A percentile compares a stretch with the other conserved stretches of the same genome.
These are phyloP conservation scores for Nymphalis io DNA, from an alignment of 1,140 invertebrate species.

Conservation along the genomic window DNA sequence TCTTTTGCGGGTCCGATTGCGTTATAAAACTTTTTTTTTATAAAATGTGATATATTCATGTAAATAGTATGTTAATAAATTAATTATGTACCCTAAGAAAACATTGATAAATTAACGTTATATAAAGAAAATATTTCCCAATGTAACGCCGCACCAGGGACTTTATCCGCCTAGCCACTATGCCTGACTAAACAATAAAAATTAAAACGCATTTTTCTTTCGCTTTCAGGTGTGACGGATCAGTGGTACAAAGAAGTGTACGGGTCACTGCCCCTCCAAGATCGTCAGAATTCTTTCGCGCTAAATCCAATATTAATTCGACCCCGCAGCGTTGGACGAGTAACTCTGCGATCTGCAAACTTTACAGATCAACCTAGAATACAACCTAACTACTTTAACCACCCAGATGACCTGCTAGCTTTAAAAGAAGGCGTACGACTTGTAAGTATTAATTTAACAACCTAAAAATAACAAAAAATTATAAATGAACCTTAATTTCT, in stretches of 20 bases:
- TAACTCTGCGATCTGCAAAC: conserved; percentile 84
- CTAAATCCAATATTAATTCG: conserved; percentile 87
- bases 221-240: conserved; percentile 81
- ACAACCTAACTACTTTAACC: conserved; percentile 88
- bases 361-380: conserved; percentile 88
- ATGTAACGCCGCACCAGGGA: too few species aligned
- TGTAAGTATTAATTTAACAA: conserved; percentile 66
- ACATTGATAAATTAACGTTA: too few species aligned
- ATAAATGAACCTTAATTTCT: too few species aligned
- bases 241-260: conserved; percentile 83
- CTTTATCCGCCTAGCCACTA: too few species aligned
- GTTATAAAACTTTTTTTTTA: too few species aligned
- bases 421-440: conserved; percentile 88
- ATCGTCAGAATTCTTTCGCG: conserved; percentile 80
- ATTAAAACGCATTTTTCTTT: too few species aligned
- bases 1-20: too few species aligned
- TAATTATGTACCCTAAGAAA: too few species aligned
- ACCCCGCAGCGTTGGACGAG: conserved; percentile 87
- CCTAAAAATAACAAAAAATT: not conserved
- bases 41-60: too few species aligned
- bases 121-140: too few species aligned
- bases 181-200: too few species aligned
- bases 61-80: too few species aligned
- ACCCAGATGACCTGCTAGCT: conserved; percentile 84
- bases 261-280: conserved; percentile 66